A percentile compares a stretch with the other conserved stretches of the same genome.
phyloP scores from a whole-genome alignment of 2,888 invertebrate genomes.

The Metellina segmentata region DNA sequence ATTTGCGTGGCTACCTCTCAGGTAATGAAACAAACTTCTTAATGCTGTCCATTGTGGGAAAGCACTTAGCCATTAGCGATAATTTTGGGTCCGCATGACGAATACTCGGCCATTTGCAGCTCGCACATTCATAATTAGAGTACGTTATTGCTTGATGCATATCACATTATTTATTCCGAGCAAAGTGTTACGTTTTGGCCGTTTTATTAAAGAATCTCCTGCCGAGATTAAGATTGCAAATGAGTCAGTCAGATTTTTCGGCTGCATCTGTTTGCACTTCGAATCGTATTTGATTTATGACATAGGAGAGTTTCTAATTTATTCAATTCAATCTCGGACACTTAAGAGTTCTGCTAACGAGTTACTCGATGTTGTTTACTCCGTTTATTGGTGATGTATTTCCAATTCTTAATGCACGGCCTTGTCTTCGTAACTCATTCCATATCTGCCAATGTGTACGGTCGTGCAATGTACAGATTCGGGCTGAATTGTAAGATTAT shows the following conservation, averaged over 20 bases:
- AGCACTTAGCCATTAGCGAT: slow-evolving; percentile 65
- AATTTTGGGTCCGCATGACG: not conserved
- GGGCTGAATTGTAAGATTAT: too few relatives aligned
- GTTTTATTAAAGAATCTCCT: slow-evolving; percentile 33
- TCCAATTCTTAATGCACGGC: not conserved
- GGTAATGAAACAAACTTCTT: slow-evolving; percentile 3
- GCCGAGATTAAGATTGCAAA: not conserved
- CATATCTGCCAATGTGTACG: too few relatives aligned
- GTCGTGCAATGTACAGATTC: too few relatives aligned
- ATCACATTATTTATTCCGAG: slow-evolving; percentile 32
- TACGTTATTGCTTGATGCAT: slow-evolving; percentile 8
- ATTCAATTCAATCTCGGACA: not conserved
- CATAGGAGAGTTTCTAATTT: not conserved
- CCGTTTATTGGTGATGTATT: not conserved
- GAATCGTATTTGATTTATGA: not conserved
- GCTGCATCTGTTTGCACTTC: too few relatives aligned
- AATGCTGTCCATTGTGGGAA: not conserved
- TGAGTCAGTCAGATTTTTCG: not conserved
- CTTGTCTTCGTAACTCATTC: too few relatives aligned
- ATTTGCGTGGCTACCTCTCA: not conserved
- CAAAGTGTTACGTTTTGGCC: slow-evolving; percentile 19
- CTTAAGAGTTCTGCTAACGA: not conserved
- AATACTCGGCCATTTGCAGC: not conserved
- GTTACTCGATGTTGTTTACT: not conserved
- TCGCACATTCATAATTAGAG: slow-evolving; percentile 39